Conservation (phyloP, 1,140 invertebrate genomes). For the Planococcus citri region DNA sequence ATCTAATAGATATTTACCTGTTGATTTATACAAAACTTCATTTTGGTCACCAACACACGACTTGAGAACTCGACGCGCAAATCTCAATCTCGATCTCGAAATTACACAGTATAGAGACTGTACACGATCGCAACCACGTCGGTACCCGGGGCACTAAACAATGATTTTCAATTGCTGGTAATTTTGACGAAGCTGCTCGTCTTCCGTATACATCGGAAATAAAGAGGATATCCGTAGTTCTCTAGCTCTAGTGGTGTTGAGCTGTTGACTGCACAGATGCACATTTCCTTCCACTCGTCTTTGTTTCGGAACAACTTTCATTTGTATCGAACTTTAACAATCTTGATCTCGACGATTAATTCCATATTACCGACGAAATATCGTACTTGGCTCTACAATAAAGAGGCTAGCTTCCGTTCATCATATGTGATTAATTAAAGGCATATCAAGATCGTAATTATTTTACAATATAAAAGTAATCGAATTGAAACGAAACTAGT, state of each 20-base stretch:
- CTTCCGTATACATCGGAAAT: slow-evolving; percentile 7
- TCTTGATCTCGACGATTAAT: background rate
- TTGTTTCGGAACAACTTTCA: slow-evolving; percentile 15
- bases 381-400: too few species aligned
- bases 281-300: slow-evolving; percentile 16
- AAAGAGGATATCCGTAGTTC: background rate
- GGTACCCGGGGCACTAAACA: background rate
- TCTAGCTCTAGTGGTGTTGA: background rate
- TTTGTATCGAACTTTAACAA: slow-evolving; percentile 9
- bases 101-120: too few species aligned
- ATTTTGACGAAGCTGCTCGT: background rate
- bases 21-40: background rate
- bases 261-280: background rate
- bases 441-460: background rate
- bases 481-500: background rate
- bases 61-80: background rate
- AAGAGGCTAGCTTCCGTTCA: background rate
- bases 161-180: background rate
- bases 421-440: background rate
- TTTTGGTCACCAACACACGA: background rate
- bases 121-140: background rate
- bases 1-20: background rate
- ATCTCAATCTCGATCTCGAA: too few species aligned
- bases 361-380: background rate
- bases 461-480: background rate